Evolutionary conservation across 2,797 vertebrate species (phyloP), one percentile per base, ranked within the genome.

Genomic region (Hipposideros larvatus): DNA sequence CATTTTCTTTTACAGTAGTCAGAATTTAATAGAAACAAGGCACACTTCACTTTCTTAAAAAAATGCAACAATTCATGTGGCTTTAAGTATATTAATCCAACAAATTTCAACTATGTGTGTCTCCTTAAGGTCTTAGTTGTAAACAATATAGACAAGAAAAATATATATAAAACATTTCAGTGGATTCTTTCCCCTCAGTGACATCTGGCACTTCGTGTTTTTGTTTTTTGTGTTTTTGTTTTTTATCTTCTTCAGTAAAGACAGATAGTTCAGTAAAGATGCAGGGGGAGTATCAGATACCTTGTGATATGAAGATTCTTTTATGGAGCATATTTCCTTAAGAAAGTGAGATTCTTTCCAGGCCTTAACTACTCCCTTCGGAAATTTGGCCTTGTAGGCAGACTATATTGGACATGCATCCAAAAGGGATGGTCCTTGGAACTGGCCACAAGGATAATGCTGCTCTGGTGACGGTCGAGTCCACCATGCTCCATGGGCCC

Each of bases 41-140:
- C 0, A 88, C 34, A 66, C 7, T 95, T 94, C 41, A 84, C 37
- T 37, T 37, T 37, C 37, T 85, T 96, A 85, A 79, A 91, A 85
- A 91, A 43, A 97, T 85, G 43, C 4, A 86, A 24, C 24, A 37
- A 31, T 93, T 95, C 37, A 89, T 78, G 26, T 37, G 5, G 88
- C 92, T 92, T 97, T 57, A 79, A 10, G 85, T 96, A 86, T 78
- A 83, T 96, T 96, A 71, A 97, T 5, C 9, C 87, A 95, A 57
- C 0, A 11, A 93, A 48, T 95, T 90, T 93, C 86, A 95, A 75
- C 22, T 18, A 16, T 96, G 24, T 31, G 1, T 55, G n/a, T 71
- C 51, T 46, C 89, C 66, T 43, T 92, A 95, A 26, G 5, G 19
- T 48, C 91, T 94, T 37, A 89, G 28, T 70, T 89, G 80, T 34